phyloP scores from a whole-genome alignment of 2,797 vertebrate genomes.

The Prunella strophiata region DNA sequence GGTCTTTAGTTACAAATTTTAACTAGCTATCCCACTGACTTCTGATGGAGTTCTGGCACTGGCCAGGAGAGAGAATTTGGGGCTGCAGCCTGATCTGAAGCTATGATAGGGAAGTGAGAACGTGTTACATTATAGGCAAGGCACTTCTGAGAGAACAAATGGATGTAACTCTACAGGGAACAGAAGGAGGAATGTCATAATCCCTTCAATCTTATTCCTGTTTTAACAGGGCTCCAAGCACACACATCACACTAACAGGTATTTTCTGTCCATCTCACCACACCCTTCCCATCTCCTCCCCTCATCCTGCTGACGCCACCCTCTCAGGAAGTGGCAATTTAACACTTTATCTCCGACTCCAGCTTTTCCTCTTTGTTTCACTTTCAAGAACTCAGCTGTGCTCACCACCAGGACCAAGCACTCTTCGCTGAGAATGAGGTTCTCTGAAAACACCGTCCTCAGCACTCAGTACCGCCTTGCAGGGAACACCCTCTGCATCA shows the following conservation, averaged over 20 bases:
- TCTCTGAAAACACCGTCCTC: neutral
- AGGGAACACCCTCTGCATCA: neutral
- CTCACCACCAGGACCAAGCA: neutral
- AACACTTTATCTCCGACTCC: neutral
- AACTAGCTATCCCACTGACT: neutral
- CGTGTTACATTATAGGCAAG: neutral
- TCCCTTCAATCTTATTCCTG: neutral
- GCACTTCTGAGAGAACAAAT: neutral
- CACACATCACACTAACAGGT: neutral
- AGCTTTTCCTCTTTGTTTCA: neutral
- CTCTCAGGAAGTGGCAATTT: neutral
- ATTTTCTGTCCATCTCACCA: neutral
- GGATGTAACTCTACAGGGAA: neutral
- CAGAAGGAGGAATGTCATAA: neutral
- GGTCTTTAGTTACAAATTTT: neutral
- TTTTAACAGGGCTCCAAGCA: neutral
- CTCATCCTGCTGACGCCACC: neutral
- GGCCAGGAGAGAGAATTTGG: neutral
- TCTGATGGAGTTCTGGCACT: neutral
- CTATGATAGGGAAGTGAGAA: neutral
- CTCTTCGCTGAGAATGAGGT: rapidly evolving
- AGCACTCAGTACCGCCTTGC: neutral
- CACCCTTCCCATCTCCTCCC: neutral
- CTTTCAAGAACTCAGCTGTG: neutral
- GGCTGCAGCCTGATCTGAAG: neutral